Conservation (phyloP, 2,888 invertebrate genomes). For the Scaptomyza parva region DNA sequence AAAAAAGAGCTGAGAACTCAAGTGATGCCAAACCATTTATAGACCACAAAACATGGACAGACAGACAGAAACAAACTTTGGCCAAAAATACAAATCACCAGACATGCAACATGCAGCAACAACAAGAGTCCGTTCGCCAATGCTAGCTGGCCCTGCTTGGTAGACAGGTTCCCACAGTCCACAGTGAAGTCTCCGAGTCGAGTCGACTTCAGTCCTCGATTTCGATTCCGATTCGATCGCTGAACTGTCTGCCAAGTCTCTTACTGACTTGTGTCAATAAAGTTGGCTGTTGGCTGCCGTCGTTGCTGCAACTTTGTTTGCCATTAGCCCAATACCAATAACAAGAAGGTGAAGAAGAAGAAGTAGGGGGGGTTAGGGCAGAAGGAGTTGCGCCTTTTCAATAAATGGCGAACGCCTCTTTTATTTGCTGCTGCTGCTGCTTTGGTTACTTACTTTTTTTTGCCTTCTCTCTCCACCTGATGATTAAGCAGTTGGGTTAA, state of each 20-base stretch:
- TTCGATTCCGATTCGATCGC: conserved; percentile 50
- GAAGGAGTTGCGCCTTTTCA: conserved; percentile 51
- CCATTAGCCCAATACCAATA: conserved; percentile 33
- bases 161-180: conserved; percentile 68
- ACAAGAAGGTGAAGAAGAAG: not conserved
- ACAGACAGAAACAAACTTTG: conserved; percentile 15
- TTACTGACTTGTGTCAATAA: conserved; percentile 68
- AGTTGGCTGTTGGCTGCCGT: conserved; percentile 57
- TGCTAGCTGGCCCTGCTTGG: conserved; percentile 26
- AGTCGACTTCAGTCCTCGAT: conserved; percentile 32
- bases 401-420: conserved; percentile 73
- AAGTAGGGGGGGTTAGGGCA: conserved; percentile 3
- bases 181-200: conserved; percentile 9
- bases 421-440: conserved; percentile 12
- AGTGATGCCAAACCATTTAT: conserved; percentile 51
- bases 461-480: conserved; percentile 45
- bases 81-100: conserved; percentile 44
- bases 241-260: conserved; percentile 44
- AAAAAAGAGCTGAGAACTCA: conserved; percentile 46
- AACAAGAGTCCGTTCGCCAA: conserved; percentile 16
- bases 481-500: conserved; percentile 80
- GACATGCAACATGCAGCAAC: conserved; percentile 44
- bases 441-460: too few relatives aligned
- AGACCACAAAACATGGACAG: conserved; percentile 32
- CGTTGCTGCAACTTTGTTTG: conserved; percentile 37